Base-by-base conservation (phyloP, 2,888 invertebrate species). In the Chymomyza procnemis region DNA sequence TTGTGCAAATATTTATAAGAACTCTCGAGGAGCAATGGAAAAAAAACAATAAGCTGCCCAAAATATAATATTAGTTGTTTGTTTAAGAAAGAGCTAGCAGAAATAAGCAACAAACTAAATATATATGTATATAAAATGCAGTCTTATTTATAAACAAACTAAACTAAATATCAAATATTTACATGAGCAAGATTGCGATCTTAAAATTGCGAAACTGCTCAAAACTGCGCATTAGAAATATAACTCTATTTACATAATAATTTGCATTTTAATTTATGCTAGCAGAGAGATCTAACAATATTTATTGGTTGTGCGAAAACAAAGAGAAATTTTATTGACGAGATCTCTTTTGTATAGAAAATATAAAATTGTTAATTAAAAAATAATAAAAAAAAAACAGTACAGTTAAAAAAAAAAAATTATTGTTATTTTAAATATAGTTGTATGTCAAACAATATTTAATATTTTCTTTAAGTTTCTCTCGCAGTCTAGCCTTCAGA, bases 91-190 rank as follows among this genome's bases (percentile, higher is more conserved):
- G 60, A 41, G 41, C 26, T 18, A 2, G 52, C 16, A 60, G 47
- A 18, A 30, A 30, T 3, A 6, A 30, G 12, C 3, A 41, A 41
- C 3, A 12, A 57, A 41, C 64, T 52, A 65, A 70, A 26, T 26
- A 26, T 6, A 41, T 52, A 65, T 66, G 8, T 26, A 26, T 6
- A 41, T 41, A 41, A 41, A 41, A 41, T 41, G 34, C 34, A 41
- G 34, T 12, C 34, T 41, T 41, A 75, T 64, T 61, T 62, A 64
- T 67, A 76, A 75, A 76, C 76, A 76, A 73, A 73, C 67, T 76
- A 73, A 64, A 64, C 59, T 76, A 73, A 64, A 64, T 57, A 68
- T 58, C 52, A 73, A 76, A 76, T 75, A 76, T 75, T 75, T 75
- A 73, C 65, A 55, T 21, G 58, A 55, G n/a, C n/a, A n/a, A n/a